phyloP scores from a whole-genome alignment of 2,888 invertebrate species.

The Drosophila pullipes region DNA sequence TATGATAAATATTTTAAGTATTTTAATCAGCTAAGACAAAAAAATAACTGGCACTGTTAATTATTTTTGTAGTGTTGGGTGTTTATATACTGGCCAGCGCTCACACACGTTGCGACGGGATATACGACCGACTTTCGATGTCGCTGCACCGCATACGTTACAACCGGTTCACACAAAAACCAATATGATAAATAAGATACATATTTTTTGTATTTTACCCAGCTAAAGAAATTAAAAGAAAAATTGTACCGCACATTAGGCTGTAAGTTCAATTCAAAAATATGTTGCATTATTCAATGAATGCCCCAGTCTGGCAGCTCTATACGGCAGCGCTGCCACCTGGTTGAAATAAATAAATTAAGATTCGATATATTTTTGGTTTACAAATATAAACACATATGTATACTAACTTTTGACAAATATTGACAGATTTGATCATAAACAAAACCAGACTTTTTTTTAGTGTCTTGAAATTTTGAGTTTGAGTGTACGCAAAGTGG shows the following conservation, averaged over 20 bases:
- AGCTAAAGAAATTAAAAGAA: neutral
- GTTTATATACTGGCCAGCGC: conserved; percentile 33
- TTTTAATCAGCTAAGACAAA: neutral
- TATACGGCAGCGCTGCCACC: conserved; percentile 38
- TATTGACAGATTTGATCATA: neutral
- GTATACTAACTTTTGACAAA: conserved; percentile 3
- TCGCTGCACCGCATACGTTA: conserved; percentile 1
- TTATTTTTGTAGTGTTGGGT: conserved; percentile 72
- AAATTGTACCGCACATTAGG: neutral
- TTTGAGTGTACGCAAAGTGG: conserved; percentile 55
- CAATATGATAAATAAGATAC: neutral
- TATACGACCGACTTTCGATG: neutral
- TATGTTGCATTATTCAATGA: neutral
- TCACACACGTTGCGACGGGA: conserved; percentile 25
- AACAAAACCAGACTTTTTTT: neutral
- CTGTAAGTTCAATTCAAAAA: neutral
- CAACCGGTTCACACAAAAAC: neutral
- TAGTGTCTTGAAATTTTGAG: conserved; percentile 13
- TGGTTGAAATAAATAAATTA: neutral
- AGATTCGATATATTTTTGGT: neutral
- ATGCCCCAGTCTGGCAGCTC: conserved; percentile 15
- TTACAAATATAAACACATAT: conserved; percentile 1
- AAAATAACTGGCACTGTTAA: conserved; percentile 72
- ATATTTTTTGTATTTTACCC: too few relatives aligned
- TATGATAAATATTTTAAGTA: neutral